phyloP scores from a whole-genome alignment of 2,113 vertebrate genomes.

The Mandrillus leucophaeus region DNA sequence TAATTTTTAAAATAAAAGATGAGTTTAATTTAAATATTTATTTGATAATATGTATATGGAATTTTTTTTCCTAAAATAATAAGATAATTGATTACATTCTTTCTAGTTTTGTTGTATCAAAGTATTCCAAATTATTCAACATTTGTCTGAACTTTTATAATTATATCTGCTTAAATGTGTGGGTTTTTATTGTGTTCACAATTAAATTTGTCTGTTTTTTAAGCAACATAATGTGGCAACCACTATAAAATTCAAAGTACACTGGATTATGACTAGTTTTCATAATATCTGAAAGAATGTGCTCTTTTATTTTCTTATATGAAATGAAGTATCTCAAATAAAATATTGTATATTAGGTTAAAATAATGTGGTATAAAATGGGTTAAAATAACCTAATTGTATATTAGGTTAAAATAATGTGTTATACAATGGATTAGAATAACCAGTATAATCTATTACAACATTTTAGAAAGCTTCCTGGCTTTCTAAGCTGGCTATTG shows the following conservation, averaged over 20 bases:
- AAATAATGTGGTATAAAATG: slow-evolving; percentile 36
- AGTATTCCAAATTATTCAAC: not conserved
- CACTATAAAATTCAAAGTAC: not conserved
- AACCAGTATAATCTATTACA: not conserved
- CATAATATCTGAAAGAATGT: slow-evolving; percentile 44
- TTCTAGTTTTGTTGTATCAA: not conserved
- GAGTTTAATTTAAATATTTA: not conserved
- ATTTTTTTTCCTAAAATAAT: not conserved
- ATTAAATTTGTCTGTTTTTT: not conserved
- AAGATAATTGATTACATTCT: not conserved
- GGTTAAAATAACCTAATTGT: not conserved
- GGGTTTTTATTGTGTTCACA: not conserved
- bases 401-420: slow-evolving; percentile 57
- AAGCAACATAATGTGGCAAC: not conserved
- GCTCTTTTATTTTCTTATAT: not conserved
- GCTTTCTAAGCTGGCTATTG: not conserved
- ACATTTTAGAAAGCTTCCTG: slow-evolving; percentile 31
- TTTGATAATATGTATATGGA: not conserved
- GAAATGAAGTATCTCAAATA: slow-evolving; percentile 24
- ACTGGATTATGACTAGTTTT: not conserved
- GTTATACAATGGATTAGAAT: not conserved
- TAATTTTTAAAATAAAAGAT: not conserved
- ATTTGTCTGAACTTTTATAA: not conserved
- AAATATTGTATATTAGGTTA: slow-evolving; percentile 11
- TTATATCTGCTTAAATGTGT: not conserved